phyloP scores from a whole-genome alignment of 2,888 invertebrate genomes.

The Nezara viridula region DNA sequence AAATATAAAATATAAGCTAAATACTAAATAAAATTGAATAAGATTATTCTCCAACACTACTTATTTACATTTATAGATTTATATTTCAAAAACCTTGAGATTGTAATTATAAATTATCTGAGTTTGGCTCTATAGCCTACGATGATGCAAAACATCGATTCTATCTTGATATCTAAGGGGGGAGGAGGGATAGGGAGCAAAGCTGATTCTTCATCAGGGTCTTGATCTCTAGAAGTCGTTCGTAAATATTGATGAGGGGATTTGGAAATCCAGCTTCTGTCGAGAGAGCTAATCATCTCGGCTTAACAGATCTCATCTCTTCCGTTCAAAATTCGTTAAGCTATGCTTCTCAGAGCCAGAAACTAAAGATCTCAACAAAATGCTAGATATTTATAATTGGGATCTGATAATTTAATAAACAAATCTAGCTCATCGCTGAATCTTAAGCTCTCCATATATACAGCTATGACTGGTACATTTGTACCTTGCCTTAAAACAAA shows the following conservation, averaged over 20 bases:
- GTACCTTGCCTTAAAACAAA: too few species aligned
- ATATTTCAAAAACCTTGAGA: too few species aligned
- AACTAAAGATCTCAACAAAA: neutral
- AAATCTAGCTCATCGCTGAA: too few species aligned
- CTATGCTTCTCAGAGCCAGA: neutral
- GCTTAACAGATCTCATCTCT: neutral
- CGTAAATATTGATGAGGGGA: slow-evolving; percentile 16
- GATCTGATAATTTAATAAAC: too few species aligned
- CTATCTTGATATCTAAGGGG: neutral
- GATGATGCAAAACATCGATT: neutral
- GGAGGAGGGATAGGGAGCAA: neutral
- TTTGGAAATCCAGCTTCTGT: neutral
- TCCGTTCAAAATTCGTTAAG: neutral
- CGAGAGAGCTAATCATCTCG: neutral
- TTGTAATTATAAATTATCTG: neutral
- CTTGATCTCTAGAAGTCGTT: neutral
- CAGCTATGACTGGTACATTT: too few species aligned
- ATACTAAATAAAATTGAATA: too few species aligned
- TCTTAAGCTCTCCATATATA: too few species aligned
- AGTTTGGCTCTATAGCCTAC: neutral
- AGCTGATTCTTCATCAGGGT: neutral
- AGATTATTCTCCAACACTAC: too few species aligned
- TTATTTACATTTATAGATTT: too few species aligned
- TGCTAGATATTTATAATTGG: too few species aligned
- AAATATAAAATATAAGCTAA: too few species aligned